Evolutionary conservation across 2,113 vertebrate genomes (phyloP), one percentile per base, ranked within the genome.

Genomic region (Marmota monax): DNA sequence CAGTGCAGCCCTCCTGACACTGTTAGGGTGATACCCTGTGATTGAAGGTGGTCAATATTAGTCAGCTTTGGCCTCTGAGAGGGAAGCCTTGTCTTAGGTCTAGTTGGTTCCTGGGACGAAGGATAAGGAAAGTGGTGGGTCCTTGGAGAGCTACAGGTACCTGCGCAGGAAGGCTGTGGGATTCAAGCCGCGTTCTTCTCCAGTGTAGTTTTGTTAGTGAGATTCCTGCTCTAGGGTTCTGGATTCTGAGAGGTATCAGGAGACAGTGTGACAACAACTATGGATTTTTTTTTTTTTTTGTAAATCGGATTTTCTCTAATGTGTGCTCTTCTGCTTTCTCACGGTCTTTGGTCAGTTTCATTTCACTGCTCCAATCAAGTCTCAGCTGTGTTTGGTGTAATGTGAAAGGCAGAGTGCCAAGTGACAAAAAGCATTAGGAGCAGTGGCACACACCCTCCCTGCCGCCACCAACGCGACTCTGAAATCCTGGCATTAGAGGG

Each of bases 371-470:
- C n/a, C 37, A 48, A 34, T 29, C 61, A 37, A 74, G 6, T 51
- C 61, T 94, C 34, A 5, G n/a, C 53, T 96, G 84, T 27, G 70
- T 22, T 84, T 74, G 48, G 82, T 53, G 32, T 45, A 58, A 82
- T 53, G 32, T 90, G 74, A 58, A 84, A 86, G 70, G 37, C 20
- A n/a, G 45, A 96, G 65, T 29, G 76, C 20, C 39, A 45, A 96
- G 65, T 29, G 76, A 87, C 56, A 69, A 20, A 79, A 42, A 63
- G 4, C 48, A 61, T 90, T 83, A 83, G 25, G 61, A 72, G 32
- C 63, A 48, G 70, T 45, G 18, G 67, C 39, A 70, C 39, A 58
- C 42, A 10, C 10, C 2, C 7, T 5, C 13, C 1, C 12, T 5
- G 1, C n/a, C 18, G 10, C 14, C 5, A 14, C 16, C 58, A 67